Base-by-base conservation (phyloP, 1,140 invertebrate genomes). In the Macrocentrus cingulum region DNA sequence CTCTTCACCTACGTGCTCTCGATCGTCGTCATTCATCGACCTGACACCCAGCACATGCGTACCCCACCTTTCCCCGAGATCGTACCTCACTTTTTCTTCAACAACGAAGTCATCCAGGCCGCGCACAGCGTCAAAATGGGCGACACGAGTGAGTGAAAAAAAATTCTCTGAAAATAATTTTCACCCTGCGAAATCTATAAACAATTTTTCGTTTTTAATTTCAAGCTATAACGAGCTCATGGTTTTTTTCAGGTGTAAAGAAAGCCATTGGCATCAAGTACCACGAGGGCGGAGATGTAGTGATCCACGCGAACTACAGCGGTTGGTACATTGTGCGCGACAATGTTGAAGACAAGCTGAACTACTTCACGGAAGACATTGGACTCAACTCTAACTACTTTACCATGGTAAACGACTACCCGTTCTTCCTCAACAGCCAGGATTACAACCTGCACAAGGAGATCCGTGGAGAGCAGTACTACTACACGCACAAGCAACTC, bases 331-430 rank as follows among this genome's bases (percentile, higher is more conserved):
- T 77, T 22, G 57, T 70, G 9, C 80, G 80, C 41, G 64, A 82
- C 19, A 65, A 82, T 52, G 68, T 60, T 9, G 80, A 83, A 55
- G 75, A 81, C 52, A 71, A 81, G 34, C 18, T 91, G 19, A 77
- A 75, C 29, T 91, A 91, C 69, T 91, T 85, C 76, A 84, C 83
- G 0, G 86, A 91, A 63, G 89, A 90, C 71, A 69, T 85, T 55
- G 84, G 82, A 42, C 71, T 90, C 11, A 91, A 89, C 67, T 62
- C 81, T 1, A 85, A 82, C 60, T 88, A 90, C 73, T 88, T 86
- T 70, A 82, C 85, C 62, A 72, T 76, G 49, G 82, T 85, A 41
- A 60, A 87, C 23, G 77, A 84, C 16, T 85, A 83, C 60, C 87
- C 89, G 1, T 79, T 75, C 65, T 88, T 84, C 82, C 77, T 87